Conservation (phyloP, 2,888 invertebrate species). For the Sympetrum striolatum region DNA sequence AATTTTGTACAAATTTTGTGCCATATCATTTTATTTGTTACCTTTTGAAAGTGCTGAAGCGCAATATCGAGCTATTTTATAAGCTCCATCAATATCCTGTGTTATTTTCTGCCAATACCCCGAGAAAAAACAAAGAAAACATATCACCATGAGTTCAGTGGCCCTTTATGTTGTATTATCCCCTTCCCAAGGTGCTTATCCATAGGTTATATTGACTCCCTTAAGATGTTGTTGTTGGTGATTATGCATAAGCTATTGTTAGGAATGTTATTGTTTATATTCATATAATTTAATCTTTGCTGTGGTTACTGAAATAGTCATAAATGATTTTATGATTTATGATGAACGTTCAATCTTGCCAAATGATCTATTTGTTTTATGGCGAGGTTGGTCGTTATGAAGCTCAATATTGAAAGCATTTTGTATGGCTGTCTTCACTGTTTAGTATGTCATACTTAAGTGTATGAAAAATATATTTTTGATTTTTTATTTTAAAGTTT, state of each 20-base stretch:
- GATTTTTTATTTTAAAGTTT: not conserved
- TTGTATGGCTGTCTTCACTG: not conserved
- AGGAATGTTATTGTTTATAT: not conserved
- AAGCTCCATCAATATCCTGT: not conserved
- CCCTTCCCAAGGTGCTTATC: not conserved
- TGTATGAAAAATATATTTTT: not conserved
- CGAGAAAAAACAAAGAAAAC: not conserved
- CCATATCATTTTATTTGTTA: conserved; percentile 28
- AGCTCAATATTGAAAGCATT: not conserved
- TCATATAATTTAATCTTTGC: not conserved
- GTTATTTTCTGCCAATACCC: not conserved
- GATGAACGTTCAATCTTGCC: not conserved
- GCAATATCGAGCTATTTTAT: not conserved
- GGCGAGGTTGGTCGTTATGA: not conserved
- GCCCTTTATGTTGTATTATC: not conserved
- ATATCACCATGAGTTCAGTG: not conserved
- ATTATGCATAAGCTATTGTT: not conserved
- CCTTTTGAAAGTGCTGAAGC: not conserved
- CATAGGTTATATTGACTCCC: not conserved
- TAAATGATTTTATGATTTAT: no score
- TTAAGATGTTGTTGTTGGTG: not conserved
- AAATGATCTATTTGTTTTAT: not conserved
- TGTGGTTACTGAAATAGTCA: no score
- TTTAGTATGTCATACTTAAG: no score
- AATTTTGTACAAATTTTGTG: not conserved